A percentile compares a stretch with the other conserved stretches of the same genome.
Evolutionary conservation across 2,888 invertebrate species (phyloP).

Genomic region (Tribolium freemani): DNA sequence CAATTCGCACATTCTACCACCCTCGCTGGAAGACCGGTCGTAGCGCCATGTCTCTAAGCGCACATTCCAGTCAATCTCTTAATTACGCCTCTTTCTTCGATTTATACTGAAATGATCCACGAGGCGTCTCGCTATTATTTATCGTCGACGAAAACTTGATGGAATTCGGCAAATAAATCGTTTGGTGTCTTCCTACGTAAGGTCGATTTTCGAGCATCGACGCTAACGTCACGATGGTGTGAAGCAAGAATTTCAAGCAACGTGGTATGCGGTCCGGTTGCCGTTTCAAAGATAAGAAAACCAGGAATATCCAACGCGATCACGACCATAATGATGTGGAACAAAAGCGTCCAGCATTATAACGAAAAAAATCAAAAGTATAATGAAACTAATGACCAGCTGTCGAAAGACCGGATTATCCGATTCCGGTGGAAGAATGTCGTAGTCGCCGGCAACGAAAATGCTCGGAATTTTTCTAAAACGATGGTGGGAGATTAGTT

Average conservation of each 20-base stretch:
- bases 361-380: constrained; percentile 8
- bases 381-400: constrained; percentile 13
- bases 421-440: constrained; percentile 33
- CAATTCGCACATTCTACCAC: neutral
- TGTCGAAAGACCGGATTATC: constrained; percentile 20
- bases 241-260: constrained; percentile 58
- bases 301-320: constrained; percentile 32
- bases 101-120: constrained; percentile 18
- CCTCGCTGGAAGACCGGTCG: neutral
- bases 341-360: constrained; percentile 18
- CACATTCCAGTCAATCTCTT: constrained; percentile 23
- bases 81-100: constrained; percentile 4
- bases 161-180: constrained; percentile 22
- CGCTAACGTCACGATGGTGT: constrained; percentile 51
- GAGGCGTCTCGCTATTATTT: constrained; percentile 13
- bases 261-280: constrained; percentile 57
- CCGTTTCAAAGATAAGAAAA: constrained; percentile 34
- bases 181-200: constrained; percentile 8
- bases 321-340: constrained; percentile 33
- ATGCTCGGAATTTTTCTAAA: constrained; percentile 23
- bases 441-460: constrained; percentile 5
- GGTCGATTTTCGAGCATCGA: constrained; percentile 25
- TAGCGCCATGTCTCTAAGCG: constrained; percentile 2
- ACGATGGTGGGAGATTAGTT: constrained; percentile 21
- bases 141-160: constrained; percentile 1